phyloP scores from a whole-genome alignment of 2,888 invertebrate species.

The Tanypteryx hageni region DNA sequence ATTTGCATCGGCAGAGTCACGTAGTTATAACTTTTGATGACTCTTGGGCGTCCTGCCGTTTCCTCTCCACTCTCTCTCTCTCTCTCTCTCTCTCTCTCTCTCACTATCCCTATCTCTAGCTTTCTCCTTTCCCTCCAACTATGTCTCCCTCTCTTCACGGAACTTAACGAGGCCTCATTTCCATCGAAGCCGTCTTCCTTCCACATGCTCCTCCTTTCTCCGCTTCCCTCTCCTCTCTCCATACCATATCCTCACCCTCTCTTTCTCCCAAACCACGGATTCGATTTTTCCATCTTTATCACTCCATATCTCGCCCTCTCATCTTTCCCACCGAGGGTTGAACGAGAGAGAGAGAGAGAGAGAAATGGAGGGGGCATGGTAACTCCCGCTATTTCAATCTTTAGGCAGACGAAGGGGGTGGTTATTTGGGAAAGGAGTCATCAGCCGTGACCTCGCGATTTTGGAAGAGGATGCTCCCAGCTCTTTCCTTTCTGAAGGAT shows the following conservation, averaged over 20 bases:
- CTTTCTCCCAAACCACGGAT: too few relatives aligned
- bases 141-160: not conserved
- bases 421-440: conserved; percentile 1
- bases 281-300: not conserved
- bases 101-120: not conserved
- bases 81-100: not conserved
- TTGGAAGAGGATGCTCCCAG: not conserved
- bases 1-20: conserved; percentile 50
- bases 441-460: conserved; percentile 43
- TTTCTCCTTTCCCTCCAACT: not conserved
- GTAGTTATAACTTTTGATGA: conserved; percentile 61
- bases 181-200: conserved; percentile 11
- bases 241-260: not conserved
- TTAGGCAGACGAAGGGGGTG: not conserved
- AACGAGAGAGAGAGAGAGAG: not conserved
- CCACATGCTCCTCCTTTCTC: not conserved
- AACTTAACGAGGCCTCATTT: not conserved
- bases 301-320: not conserved
- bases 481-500: not conserved
- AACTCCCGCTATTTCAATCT: not conserved
- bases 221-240: not conserved
- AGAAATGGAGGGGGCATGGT: not conserved
- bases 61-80: not conserved
- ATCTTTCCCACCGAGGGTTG: not conserved
- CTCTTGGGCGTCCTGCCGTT: not conserved